Conservation (phyloP, 2,797 vertebrate genomes). For the Micropoecilia bifurca region DNA sequence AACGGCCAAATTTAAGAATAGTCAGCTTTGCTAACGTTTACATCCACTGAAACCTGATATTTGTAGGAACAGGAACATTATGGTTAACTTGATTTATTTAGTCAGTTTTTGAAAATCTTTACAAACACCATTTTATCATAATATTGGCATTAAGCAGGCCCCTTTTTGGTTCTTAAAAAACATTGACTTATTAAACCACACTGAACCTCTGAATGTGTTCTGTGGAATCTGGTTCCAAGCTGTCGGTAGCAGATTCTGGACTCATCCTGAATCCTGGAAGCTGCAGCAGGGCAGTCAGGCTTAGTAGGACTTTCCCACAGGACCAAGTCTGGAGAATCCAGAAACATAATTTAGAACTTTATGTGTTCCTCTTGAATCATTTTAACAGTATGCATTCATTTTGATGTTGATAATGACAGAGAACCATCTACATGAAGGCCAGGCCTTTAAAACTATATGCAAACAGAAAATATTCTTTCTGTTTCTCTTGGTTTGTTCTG, state of each 20-base stretch:
- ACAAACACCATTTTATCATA: not conserved
- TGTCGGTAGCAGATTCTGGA: not conserved
- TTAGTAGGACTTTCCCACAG: not conserved
- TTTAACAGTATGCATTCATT: not conserved
- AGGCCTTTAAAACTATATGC: not conserved
- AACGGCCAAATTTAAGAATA: not conserved
- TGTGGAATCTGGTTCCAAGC: not conserved
- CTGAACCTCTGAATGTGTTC: not conserved
- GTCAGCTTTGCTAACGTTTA: not conserved
- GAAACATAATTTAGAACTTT: not conserved
- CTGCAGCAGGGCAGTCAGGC: not conserved
- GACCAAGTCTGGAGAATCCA: not conserved
- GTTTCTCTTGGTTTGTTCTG: not conserved
- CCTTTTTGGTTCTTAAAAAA: not conserved
- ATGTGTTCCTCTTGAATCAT: not conserved
- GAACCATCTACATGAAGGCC: not conserved
- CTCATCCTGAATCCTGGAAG: not conserved
- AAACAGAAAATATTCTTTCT: not conserved
- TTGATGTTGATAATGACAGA: not conserved
- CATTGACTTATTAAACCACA: not conserved
- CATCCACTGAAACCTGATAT: not conserved
- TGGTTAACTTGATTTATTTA: not conserved
- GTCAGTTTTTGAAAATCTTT: not conserved
- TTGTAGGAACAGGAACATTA: not conserved
- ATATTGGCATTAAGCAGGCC: not conserved